Percentiles rank a stretch among this genome's conserved stretches.
These are phyloP conservation scores for Aphelinus certus DNA, from an alignment of 1,140 invertebrate species.

Conservation along the genomic window DNA sequence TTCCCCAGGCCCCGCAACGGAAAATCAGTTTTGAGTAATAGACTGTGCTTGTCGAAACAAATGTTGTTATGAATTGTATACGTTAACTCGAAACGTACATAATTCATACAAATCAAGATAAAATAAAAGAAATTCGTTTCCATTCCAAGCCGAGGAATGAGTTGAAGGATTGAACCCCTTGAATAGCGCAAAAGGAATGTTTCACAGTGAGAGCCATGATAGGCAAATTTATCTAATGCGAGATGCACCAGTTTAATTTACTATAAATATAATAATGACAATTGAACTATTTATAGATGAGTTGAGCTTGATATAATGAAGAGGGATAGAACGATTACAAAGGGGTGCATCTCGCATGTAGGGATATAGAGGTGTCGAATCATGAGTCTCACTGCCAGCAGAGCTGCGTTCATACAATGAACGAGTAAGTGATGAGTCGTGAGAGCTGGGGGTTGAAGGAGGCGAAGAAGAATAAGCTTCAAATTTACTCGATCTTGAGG, in stretches of 20 bases:
- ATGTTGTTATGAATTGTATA: constrained; percentile 10
- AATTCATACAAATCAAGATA: constrained; percentile 6
- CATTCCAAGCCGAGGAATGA: too few relatives aligned
- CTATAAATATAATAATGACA: not conserved
- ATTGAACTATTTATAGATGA: constrained; percentile 12
- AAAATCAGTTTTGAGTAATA: constrained; percentile 28
- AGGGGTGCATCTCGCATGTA: not conserved
- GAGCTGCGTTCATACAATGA: too few relatives aligned
- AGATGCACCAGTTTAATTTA: constrained; percentile 20
- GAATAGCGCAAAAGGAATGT: constrained; percentile 12
- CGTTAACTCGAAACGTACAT: constrained; percentile 1
- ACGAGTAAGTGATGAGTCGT: too few relatives aligned
- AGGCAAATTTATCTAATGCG: not conserved
- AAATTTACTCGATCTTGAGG: constrained; percentile 58
- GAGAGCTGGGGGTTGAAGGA: too few relatives aligned
- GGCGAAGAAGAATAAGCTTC: too few relatives aligned
- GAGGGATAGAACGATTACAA: not conserved
- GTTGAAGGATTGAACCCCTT: too few relatives aligned
- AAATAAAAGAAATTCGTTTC: constrained; percentile 1
- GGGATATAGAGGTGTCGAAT: not conserved
- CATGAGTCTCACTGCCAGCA: too few relatives aligned
- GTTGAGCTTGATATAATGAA: not conserved
- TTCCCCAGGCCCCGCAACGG: not conserved
- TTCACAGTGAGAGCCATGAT: not conserved
- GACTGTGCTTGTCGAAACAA: not conserved